A percentile compares a stretch with the other conserved stretches of the same genome.
Evolutionary conservation across 2,113 vertebrate genomes (phyloP).

Genomic region (Coptodon bakossiorum): DNA sequence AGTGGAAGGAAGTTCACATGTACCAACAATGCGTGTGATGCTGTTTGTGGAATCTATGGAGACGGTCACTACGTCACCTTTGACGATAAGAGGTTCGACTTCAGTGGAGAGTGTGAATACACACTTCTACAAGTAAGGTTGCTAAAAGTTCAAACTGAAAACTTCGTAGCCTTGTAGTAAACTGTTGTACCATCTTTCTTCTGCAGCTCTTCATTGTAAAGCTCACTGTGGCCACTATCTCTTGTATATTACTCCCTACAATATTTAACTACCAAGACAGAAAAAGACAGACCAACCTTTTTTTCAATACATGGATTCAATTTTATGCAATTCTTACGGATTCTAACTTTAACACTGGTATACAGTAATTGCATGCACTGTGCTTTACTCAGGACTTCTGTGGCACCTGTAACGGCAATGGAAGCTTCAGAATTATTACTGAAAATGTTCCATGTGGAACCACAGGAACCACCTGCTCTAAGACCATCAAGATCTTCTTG

Average conservation of each 20-base stretch:
- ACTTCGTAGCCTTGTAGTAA: not conserved
- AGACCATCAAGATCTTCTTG: conserved; percentile 85
- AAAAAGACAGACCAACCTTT: not conserved
- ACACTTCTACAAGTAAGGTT: conserved; percentile 83
- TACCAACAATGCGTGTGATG: conserved; percentile 75
- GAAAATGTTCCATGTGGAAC: conserved; percentile 93
- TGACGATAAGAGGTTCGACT: conserved; percentile 84
- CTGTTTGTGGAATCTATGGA: conserved; percentile 84
- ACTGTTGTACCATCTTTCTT: not conserved
- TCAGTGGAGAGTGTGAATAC: conserved; percentile 89
- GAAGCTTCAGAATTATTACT: conserved; percentile 81
- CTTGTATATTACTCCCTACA: not conserved
- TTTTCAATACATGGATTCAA: not conserved
- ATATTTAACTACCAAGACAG: not conserved
- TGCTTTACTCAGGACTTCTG: conserved; percentile 77
- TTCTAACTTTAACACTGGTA: not conserved
- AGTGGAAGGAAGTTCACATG: conserved; percentile 80
- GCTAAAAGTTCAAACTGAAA: not conserved
- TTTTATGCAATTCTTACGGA: not conserved
- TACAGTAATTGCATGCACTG: not conserved
- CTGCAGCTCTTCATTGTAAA: no score
- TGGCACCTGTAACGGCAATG: conserved; percentile 42
- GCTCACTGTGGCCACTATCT: no score
- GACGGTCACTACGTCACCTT: conserved; percentile 89
- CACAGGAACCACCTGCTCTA: conserved; percentile 89